These are phyloP conservation scores for Macheiramphus alcinus DNA, from an alignment of 2,113 vertebrate genomes.

Conservation along the genomic window DNA sequence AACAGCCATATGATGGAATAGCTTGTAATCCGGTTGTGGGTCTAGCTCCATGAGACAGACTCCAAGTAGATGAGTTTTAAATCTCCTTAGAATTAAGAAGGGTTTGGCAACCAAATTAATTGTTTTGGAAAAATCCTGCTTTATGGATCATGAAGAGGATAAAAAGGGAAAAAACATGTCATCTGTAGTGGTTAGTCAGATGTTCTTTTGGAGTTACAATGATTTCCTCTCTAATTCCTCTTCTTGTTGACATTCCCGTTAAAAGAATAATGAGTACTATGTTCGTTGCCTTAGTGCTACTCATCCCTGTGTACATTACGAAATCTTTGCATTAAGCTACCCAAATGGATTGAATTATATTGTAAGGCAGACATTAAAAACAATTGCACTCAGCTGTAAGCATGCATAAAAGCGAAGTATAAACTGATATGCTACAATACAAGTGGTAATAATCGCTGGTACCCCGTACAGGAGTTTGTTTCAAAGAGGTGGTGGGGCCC, in stretches of 20 bases:
- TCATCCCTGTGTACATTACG: conserved; percentile 40
- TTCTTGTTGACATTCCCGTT: conserved; percentile 58
- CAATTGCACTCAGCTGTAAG: not conserved
- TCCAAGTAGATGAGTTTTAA: conserved; percentile 71
- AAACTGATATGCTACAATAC: not conserved
- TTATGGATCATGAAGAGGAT: conserved; percentile 58
- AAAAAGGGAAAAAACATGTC: conserved; percentile 62
- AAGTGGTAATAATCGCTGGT: not conserved
- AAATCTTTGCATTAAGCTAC: conserved; percentile 55
- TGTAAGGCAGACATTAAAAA: conserved; percentile 23
- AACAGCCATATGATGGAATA: conserved; percentile 64
- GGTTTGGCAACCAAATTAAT: conserved; percentile 71
- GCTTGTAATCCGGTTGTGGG: conserved; percentile 67
- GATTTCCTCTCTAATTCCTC: conserved; percentile 67
- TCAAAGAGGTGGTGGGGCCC: not conserved
- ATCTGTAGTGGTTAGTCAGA: conserved; percentile 63
- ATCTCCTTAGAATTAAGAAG: conserved; percentile 74
- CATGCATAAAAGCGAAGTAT: not conserved
- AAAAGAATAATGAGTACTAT: conserved; percentile 66
- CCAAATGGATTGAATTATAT: not conserved
- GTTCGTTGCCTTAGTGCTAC: not conserved
- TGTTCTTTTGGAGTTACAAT: conserved; percentile 69
- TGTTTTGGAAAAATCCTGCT: conserved; percentile 70
- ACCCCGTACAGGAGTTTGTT: not conserved
- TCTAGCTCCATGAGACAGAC: conserved; percentile 47